Evolutionary conservation across 1,140 invertebrate genomes (phyloP), one percentile per base, ranked within the genome.

Genomic region (Drosophila triauraria): DNA sequence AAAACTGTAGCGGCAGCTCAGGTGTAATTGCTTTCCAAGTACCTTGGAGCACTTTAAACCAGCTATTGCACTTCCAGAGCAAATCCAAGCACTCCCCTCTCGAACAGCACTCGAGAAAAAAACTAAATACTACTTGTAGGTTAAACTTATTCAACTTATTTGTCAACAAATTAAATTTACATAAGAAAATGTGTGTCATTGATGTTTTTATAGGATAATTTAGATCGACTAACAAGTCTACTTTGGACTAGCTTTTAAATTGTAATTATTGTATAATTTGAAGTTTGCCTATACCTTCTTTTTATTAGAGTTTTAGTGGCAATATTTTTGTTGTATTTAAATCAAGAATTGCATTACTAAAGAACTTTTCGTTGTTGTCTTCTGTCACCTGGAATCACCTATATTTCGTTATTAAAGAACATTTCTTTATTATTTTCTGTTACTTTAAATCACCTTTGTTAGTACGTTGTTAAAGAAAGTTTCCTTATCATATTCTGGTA

Each of bases 11-110:
- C 38, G 35, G 47, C 67, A 46, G 20, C 47, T 54, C 67, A 70
- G 67, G 62, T 72, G 53, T 60, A 72, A 72, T 72, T 72, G 53
- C 69, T 23, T 27, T 23, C 25, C 35, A 50, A 71, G 51, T 43
- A 43, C 68, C 30, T 46, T 7, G 27, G 56, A 17, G 35, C 51
- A 54, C 48, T 69, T 44, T 13, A 38, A 35, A 38, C 1, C 32
- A 63, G 60, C 30, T n/a, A 54, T 32, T 67, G 48, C 30, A 65
- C 62, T 62, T 62, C 20, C 12, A 2, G 4, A 9, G 40, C 23
- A 38, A 53, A 8, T 25, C 20, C n/a, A 35, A 35, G 43, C 25
- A 63, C 30, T 70, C 17, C 15, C 13, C 20, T 32, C 20, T 30
- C 13, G 1, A 44, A 17, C 27, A 25, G n/a, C 67, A 30, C 67